These are phyloP conservation scores for Agrotis exclamationis DNA, from an alignment of 2,888 invertebrate species.

Conservation along the genomic window DNA sequence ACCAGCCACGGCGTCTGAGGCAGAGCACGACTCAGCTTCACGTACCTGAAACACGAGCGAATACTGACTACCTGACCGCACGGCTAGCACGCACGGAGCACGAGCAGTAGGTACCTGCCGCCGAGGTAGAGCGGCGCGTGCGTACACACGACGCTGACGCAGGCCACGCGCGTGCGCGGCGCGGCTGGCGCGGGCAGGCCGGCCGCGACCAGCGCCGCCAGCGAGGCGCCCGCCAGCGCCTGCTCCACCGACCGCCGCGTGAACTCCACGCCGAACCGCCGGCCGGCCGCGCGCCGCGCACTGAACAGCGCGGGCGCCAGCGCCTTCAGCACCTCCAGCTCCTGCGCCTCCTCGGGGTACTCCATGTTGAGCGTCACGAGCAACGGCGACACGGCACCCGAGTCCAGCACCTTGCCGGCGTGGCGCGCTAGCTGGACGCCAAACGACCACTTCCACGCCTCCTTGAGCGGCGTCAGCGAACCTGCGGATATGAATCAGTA, in stretches of 20 bases:
- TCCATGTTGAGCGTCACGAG: conserved; percentile 91
- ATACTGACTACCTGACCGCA: background rate
- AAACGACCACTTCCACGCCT: conserved; percentile 95
- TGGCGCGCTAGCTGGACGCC: conserved; percentile 91
- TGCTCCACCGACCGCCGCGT: conserved; percentile 93
- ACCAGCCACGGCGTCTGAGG: conserved; percentile 99
- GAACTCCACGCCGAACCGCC: conserved; percentile 88
- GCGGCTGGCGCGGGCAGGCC: conserved; percentile 80
- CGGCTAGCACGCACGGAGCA: background rate
- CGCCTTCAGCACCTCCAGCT: conserved; percentile 81
- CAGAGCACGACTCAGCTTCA: conserved; percentile 95
- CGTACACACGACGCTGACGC: conserved; percentile 90
- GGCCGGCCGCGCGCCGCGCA: conserved; percentile 75
- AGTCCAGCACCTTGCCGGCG: conserved; percentile 90
- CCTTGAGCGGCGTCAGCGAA: conserved; percentile 92
- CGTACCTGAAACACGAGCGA: conserved; percentile 92
- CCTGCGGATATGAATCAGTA: conserved; percentile 60
- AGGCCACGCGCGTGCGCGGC: conserved; percentile 87
- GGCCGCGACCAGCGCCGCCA: conserved; percentile 68
- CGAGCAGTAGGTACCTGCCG: conserved; percentile 69
- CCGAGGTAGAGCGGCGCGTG: conserved; percentile 84
- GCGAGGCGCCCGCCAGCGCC: conserved; percentile 85
- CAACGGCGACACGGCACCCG: conserved; percentile 91
- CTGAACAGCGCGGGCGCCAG: conserved; percentile 86
- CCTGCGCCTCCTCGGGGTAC: conserved; percentile 91